These are phyloP conservation scores for Ectemnius cavifrons DNA, from an alignment of 2,888 invertebrate species.

Conservation along the genomic window DNA sequence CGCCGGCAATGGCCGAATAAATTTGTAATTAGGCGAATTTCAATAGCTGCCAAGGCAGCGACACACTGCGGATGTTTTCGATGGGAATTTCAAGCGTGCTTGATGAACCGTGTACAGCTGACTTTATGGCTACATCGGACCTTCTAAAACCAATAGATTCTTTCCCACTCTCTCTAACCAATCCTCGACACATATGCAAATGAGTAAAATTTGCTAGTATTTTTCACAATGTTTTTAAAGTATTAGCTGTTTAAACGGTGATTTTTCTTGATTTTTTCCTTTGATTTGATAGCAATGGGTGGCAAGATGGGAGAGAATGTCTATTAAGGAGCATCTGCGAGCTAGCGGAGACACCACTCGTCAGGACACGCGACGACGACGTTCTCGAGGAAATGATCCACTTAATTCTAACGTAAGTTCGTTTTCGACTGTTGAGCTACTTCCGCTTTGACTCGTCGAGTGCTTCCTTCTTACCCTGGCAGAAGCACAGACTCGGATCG, in stretches of 20 bases:
- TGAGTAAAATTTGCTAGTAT: too few species aligned
- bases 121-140: too few species aligned
- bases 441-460: slow-evolving; percentile 32
- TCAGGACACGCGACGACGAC: slow-evolving; percentile 82
- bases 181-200: too few species aligned
- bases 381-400: slow-evolving; percentile 83
- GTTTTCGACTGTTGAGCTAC: slow-evolving; percentile 19
- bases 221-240: too few species aligned
- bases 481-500: neutral
- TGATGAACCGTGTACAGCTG: slow-evolving; percentile 31
- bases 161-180: too few species aligned
- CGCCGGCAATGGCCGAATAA: slow-evolving; percentile 30
- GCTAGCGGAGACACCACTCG: slow-evolving; percentile 80
- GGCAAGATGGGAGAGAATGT: slow-evolving; percentile 81
- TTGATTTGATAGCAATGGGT: slow-evolving; percentile 79
- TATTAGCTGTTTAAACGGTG: too few species aligned
- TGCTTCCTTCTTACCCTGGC: slow-evolving; percentile 8
- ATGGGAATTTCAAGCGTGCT: slow-evolving; percentile 4
- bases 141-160: too few species aligned
- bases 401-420: slow-evolving; percentile 84
- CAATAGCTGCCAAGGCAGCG: slow-evolving; percentile 19
- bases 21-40: slow-evolving; percentile 50
- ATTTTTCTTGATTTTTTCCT: too few species aligned
- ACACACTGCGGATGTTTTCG: too few species aligned
- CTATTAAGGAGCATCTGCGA: slow-evolving; percentile 85